phyloP scores from a whole-genome alignment of 2,888 invertebrate species.

The Polymixis flavicincta region DNA sequence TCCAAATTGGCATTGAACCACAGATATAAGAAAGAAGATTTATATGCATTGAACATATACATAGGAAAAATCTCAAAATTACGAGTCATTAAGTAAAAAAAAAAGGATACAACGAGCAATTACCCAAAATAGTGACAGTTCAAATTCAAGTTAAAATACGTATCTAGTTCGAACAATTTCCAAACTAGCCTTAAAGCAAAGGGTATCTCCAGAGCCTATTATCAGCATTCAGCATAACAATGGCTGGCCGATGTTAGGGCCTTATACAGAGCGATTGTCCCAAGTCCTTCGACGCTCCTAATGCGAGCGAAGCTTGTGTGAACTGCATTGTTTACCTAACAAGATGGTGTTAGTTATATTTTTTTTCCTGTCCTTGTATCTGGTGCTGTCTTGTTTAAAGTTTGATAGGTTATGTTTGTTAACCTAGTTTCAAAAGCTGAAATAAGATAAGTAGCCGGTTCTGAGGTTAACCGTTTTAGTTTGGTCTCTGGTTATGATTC shows the following conservation, averaged over 20 bases:
- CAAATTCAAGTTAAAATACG: not conserved
- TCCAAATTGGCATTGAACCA: no score
- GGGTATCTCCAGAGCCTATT: conserved; percentile 43
- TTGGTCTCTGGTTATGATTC: no score
- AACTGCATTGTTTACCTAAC: conserved; percentile 55
- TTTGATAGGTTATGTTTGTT: not conserved
- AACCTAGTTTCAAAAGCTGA: not conserved
- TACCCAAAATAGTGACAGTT: not conserved
- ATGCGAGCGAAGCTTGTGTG: conserved; percentile 55
- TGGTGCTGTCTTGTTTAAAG: not conserved
- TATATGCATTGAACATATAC: no score
- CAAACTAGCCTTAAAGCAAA: conserved; percentile 6
- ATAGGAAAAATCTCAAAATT: no score
- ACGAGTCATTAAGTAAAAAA: not conserved
- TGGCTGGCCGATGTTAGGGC: conserved; percentile 47
- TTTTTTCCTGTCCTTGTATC: conserved; percentile 10
- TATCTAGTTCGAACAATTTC: not conserved
- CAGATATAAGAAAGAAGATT: no score
- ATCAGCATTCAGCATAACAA: conserved; percentile 57
- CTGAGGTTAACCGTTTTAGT: not conserved
- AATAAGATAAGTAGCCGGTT: no score
- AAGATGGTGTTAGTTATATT: conserved; percentile 34
- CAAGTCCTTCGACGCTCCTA: conserved; percentile 51
- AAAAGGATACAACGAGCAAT: not conserved
- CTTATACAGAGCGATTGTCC: conserved; percentile 64